A percentile compares a stretch with the other conserved stretches of the same genome.
These are phyloP conservation scores for Cyprinodon diabolis DNA, from an alignment of 2,797 vertebrate species.

Conservation along the genomic window DNA sequence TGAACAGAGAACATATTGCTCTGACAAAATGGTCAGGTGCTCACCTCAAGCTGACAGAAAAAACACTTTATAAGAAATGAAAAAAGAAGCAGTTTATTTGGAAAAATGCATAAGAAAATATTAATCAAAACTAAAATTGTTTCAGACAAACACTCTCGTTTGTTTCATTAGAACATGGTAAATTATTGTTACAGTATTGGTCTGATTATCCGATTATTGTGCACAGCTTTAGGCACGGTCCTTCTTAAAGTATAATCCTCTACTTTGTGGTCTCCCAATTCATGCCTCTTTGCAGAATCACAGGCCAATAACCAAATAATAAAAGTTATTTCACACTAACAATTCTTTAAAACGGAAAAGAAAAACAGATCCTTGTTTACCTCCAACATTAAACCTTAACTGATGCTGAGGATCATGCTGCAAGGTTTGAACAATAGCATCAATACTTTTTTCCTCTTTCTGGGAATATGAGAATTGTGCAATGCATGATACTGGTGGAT, in stretches of 20 bases:
- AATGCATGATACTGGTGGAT: slow-evolving; percentile 5
- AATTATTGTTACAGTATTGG: background rate
- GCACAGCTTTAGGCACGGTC: background rate
- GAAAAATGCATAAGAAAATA: background rate
- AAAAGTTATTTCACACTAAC: background rate
- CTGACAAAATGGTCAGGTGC: too few species aligned
- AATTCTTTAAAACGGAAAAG: background rate
- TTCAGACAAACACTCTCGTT: too few species aligned
- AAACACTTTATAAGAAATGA: background rate
- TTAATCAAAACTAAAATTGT: background rate
- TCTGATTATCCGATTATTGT: background rate
- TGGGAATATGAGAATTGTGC: slow-evolving; percentile 7
- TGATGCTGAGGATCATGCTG: background rate
- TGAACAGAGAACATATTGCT: too few species aligned
- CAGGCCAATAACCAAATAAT: background rate
- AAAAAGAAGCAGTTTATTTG: background rate
- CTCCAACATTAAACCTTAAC: background rate
- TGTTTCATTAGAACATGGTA: background rate
- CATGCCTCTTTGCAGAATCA: background rate
- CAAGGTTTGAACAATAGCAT: background rate
- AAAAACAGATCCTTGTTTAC: background rate
- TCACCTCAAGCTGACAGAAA: too few species aligned
- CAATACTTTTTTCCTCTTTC: background rate
- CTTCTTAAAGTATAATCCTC: background rate
- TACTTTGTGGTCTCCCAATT: background rate